Evolutionary conservation across 2,797 vertebrate genomes (phyloP).

Genomic region (Denticeps clupeoides): DNA sequence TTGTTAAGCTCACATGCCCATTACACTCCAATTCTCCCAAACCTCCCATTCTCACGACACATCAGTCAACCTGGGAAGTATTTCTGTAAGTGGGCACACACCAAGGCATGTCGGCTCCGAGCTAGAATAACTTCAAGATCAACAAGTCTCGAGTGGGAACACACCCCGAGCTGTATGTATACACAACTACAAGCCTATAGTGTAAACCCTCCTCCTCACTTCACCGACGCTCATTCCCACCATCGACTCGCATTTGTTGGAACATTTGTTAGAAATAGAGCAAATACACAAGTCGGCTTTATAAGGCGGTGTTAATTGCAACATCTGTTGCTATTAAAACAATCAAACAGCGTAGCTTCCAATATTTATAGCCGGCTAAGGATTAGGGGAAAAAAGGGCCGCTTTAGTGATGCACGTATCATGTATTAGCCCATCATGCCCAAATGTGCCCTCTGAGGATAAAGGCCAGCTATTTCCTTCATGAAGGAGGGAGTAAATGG

Average conservation of each 20-base stretch:
- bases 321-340: slow-evolving; percentile 75
- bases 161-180: slow-evolving; percentile 36
- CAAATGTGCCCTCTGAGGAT: slow-evolving; percentile 1
- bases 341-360: slow-evolving; percentile 55
- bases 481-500: not conserved
- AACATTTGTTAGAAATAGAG: slow-evolving; percentile 72
- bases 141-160: slow-evolving; percentile 55
- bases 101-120: slow-evolving; percentile 30
- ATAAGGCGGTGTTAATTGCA: slow-evolving; percentile 71
- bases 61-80: slow-evolving; percentile 23
- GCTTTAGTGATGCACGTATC: slow-evolving; percentile 54
- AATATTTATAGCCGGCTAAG: slow-evolving; percentile 62
- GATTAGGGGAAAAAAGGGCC: slow-evolving; percentile 52
- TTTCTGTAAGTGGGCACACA: slow-evolving; percentile 18
- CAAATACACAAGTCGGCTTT: slow-evolving; percentile 64
- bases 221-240: slow-evolving; percentile 59
- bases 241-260: slow-evolving; percentile 67
- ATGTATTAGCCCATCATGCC: slow-evolving; percentile 27
- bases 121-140: slow-evolving; percentile 36
- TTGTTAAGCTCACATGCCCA: slow-evolving; percentile 4
- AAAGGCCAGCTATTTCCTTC: slow-evolving; percentile 38
- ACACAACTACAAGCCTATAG: slow-evolving; percentile 21
- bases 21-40: not conserved
- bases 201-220: slow-evolving; percentile 50
- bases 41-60: not conserved